phyloP scores from a whole-genome alignment of 2,888 invertebrate species.

The Pasiphila rectangulata region DNA sequence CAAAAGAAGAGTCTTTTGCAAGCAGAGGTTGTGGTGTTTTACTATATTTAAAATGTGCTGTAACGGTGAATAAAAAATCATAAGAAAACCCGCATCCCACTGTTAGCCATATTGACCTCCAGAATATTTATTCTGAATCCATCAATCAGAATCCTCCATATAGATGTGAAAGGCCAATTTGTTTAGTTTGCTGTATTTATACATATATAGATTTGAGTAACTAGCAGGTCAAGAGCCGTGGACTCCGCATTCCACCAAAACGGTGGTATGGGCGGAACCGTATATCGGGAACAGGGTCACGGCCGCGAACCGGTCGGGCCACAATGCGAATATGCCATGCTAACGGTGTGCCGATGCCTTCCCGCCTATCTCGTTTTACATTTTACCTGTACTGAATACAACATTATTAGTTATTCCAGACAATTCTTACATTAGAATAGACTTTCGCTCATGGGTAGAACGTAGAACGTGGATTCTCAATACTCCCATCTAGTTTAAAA shows the following conservation, averaged over 20 bases:
- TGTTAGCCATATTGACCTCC: too few relatives aligned
- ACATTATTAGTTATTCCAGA: constrained; percentile 3
- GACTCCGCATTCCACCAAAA: constrained; percentile 64
- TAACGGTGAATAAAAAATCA: too few relatives aligned
- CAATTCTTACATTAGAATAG: background rate
- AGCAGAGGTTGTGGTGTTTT: too few relatives aligned
- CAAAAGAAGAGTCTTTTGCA: too few relatives aligned
- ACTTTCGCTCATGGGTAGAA: too few relatives aligned
- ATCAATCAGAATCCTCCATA: too few relatives aligned
- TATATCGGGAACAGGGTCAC: constrained; percentile 73
- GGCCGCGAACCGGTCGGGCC: constrained; percentile 66
- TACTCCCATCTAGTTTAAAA: background rate
- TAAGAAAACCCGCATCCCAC: too few relatives aligned
- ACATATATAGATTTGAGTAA: constrained; percentile 26
- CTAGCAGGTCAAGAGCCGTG: constrained; percentile 43
- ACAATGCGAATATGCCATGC: constrained; percentile 55
- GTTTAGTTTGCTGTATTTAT: too few relatives aligned
- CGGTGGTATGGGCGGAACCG: constrained; percentile 56
- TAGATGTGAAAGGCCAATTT: too few relatives aligned
- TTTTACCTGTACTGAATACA: constrained; percentile 16
- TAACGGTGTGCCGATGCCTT: constrained; percentile 51
- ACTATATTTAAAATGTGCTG: too few relatives aligned
- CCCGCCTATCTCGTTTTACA: constrained; percentile 34
- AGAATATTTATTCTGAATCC: too few relatives aligned
- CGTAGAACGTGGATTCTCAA: background rate